phyloP scores from a whole-genome alignment of 1,140 invertebrate species.

The Drosophila arizonae region DNA sequence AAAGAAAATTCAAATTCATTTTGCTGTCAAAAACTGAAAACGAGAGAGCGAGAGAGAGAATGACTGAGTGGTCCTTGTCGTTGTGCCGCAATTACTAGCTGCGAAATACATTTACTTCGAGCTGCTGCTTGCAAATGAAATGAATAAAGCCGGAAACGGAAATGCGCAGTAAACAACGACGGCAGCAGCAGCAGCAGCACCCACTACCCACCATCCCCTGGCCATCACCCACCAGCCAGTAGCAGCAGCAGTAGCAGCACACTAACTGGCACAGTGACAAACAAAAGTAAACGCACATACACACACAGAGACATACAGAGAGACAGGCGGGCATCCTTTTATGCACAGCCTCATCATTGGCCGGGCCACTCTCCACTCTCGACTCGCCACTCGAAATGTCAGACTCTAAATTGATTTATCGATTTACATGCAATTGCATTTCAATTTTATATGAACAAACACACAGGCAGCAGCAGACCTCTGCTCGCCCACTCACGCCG shows the following conservation, averaged over 20 bases:
- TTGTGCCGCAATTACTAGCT: conserved; percentile 30
- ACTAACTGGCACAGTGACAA: conserved; percentile 18
- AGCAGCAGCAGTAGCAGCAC: conserved; percentile 2
- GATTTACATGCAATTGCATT: conserved; percentile 60
- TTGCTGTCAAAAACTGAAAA: conserved; percentile 43
- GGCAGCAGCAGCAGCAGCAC: conserved; percentile 9
- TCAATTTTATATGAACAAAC: conserved; percentile 53
- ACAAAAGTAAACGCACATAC: not conserved
- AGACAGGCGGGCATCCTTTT: conserved; percentile 1
- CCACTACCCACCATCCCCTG: not conserved
- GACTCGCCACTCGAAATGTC: conserved; percentile 32
- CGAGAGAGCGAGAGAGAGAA: too few relatives aligned
- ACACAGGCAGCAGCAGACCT: conserved; percentile 8
- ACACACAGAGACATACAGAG: not conserved
- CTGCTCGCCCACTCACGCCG: not conserved
- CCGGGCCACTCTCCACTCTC: not conserved
- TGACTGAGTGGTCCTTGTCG: conserved; percentile 5
- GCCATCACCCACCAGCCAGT: not conserved
- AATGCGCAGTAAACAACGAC: conserved; percentile 39
- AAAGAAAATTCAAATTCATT: conserved; percentile 45
- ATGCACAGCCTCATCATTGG: conserved; percentile 18
- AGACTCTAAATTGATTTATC: conserved; percentile 59
- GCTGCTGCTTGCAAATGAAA: conserved; percentile 44
- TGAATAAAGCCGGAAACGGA: conserved; percentile 56
- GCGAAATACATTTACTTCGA: conserved; percentile 48